Evolutionary conservation across 2,113 vertebrate genomes (phyloP).

Genomic region (Rostratula benghalensis): DNA sequence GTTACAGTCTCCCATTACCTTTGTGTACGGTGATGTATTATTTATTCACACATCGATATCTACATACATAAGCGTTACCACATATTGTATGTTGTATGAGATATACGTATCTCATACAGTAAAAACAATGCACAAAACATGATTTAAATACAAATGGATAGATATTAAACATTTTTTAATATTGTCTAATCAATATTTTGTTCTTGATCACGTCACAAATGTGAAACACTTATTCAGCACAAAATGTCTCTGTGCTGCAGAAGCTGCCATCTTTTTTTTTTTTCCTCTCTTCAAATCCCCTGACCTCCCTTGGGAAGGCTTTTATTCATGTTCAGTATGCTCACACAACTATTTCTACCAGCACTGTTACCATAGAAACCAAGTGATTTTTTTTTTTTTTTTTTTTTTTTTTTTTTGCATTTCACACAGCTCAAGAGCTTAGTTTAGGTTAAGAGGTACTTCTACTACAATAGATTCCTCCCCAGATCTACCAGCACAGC

Average conservation of each 20-base stretch:
- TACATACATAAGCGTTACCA: background rate
- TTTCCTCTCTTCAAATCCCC: slow-evolving; percentile 61
- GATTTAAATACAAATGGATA: background rate
- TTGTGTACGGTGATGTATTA: background rate
- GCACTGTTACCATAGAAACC: slow-evolving; percentile 82
- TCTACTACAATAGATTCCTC: background rate
- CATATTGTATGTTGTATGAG: too few relatives aligned
- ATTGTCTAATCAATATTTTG: background rate
- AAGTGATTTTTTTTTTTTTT: background rate
- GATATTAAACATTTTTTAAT: background rate
- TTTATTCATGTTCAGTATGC: slow-evolving; percentile 77
- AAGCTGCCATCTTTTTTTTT: slow-evolving; percentile 28
- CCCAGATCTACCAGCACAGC: background rate
- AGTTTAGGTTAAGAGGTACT: background rate
- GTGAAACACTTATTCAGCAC: slow-evolving; percentile 72
- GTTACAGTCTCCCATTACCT: background rate
- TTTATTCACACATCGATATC: background rate
- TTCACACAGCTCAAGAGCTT: background rate
- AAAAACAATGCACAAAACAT: background rate
- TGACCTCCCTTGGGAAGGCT: slow-evolving; percentile 77
- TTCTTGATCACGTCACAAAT: slow-evolving; percentile 6
- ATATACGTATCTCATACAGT: background rate
- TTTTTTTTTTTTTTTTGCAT: background rate
- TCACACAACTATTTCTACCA: slow-evolving; percentile 74
- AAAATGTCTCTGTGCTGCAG: background rate